These are phyloP conservation scores for Pelobates cultripes DNA, from an alignment of 2,797 vertebrate genomes.

Conservation along the genomic window DNA sequence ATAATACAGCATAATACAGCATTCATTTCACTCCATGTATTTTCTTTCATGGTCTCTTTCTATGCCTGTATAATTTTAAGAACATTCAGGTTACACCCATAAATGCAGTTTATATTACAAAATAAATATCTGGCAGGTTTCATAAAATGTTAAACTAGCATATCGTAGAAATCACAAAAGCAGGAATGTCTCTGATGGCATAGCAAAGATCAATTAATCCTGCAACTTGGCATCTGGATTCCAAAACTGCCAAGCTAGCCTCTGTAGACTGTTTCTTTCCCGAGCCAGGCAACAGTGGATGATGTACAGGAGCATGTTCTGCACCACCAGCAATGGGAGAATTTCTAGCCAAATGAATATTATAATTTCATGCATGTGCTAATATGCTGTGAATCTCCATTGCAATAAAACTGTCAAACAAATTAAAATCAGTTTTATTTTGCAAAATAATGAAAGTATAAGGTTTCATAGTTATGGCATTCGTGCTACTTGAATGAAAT, in stretches of 20 bases:
- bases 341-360: constrained; percentile 54
- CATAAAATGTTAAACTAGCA: constrained; percentile 35
- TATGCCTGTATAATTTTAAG: too few relatives aligned
- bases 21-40: too few relatives aligned
- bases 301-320: constrained; percentile 67
- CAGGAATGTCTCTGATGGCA: constrained; percentile 69
- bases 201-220: constrained; percentile 75
- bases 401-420: constrained; percentile 30
- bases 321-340: constrained; percentile 60
- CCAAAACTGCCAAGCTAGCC: constrained; percentile 73
- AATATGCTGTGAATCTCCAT: constrained; percentile 57
- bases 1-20: too few relatives aligned
- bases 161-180: constrained; percentile 63
- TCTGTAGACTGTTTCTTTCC: constrained; percentile 67
- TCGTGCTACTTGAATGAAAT: neutral
- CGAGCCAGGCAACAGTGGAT: constrained; percentile 72
- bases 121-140: neutral
- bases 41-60: too few relatives aligned
- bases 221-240: constrained; percentile 78
- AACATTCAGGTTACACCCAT: too few relatives aligned
- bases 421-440: constrained; percentile 37
- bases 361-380: constrained; percentile 51
- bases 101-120: too few relatives aligned
- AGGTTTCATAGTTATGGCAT: neutral
- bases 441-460: constrained; percentile 26